Base-by-base conservation (phyloP, 2,113 vertebrate genomes). In the Trinectes maculatus region DNA sequence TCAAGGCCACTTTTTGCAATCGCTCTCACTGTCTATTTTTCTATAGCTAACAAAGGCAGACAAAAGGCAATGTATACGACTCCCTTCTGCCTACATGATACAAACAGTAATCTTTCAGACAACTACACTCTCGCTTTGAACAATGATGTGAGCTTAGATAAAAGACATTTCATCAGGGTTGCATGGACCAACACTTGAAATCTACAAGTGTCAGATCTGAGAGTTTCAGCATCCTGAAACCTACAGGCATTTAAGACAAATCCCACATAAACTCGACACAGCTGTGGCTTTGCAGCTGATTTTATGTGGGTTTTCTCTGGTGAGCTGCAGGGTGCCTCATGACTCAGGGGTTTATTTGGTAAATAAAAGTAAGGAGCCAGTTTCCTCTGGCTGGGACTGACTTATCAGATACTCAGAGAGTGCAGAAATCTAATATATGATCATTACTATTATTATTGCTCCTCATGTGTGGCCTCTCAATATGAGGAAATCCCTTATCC, bases 151-250 rank as follows among this genome's bases (percentile, higher is more conserved):
- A 71, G 6, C 28, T 24, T 3, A 48, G 13, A 61, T 43, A 36
- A 74, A 34, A 12, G 56, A 62, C 24, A 62, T 82, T 77, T 82
- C 73, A 83, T 77, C 58, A 79, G 36, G 25, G 52, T 62, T 77
- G 63, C 61, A 25, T 51, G 21, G 34, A 25, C 40, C 39, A 15
- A n/a, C n/a, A n/a, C n/a, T n/a, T n/a, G n/a, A 36, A 25, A 46
- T 13, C 56, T 68, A 57, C 49, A 16, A 63, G 33, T 31, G 39
- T 79, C 52, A 53, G 39, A 77, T 80, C 39, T 64, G 13, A 16
- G 19, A 63, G 8, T 28, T n/a, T 28, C 3, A 43, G 28, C 54
- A 48, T 70, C 44, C 48, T 7, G 9, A 44, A 46, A 65, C 31
- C 44, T 18, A 25, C 64, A 43, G 59, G 72, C 42, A 29, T 67